phyloP scores from a whole-genome alignment of 2,888 invertebrate species.

The Actias luna region DNA sequence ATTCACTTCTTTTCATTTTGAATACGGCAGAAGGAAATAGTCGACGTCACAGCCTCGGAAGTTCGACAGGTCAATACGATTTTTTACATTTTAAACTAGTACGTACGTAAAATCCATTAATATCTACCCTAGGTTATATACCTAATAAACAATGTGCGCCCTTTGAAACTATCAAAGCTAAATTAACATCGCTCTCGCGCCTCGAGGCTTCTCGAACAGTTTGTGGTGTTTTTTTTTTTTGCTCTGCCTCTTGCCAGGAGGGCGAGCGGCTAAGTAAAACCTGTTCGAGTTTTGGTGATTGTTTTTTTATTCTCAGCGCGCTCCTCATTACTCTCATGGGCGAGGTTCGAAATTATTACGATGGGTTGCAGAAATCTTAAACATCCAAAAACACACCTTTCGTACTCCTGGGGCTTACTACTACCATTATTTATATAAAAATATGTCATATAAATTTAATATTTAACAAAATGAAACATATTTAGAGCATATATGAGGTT shows the following conservation, averaged over 20 bases:
- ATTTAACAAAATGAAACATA: conserved; percentile 35
- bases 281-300: conserved; percentile 73
- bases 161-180: conserved; percentile 13
- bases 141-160: neutral
- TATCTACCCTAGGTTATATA: neutral
- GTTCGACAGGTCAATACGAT: conserved; percentile 33
- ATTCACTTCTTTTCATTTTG: conserved; percentile 31
- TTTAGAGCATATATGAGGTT: conserved; percentile 46
- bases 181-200: conserved; percentile 21
- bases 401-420: conserved; percentile 64
- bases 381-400: conserved; percentile 55
- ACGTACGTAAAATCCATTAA: neutral
- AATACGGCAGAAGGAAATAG: conserved; percentile 46
- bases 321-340: conserved; percentile 48
- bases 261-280: conserved; percentile 65
- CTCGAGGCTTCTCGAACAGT: conserved; percentile 42
- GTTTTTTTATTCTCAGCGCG: conserved; percentile 66
- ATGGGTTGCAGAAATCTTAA: conserved; percentile 52
- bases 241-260: conserved; percentile 63
- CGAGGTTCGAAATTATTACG: conserved; percentile 48
- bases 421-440: conserved; percentile 58
- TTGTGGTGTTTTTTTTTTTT: conserved; percentile 63
- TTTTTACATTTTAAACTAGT: neutral
- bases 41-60: conserved; percentile 50
- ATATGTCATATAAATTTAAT: conserved; percentile 57